phyloP scores from a whole-genome alignment of 37 sponge, comb jelly and placozoan genomes.

The Corticium candelabrum region DNA sequence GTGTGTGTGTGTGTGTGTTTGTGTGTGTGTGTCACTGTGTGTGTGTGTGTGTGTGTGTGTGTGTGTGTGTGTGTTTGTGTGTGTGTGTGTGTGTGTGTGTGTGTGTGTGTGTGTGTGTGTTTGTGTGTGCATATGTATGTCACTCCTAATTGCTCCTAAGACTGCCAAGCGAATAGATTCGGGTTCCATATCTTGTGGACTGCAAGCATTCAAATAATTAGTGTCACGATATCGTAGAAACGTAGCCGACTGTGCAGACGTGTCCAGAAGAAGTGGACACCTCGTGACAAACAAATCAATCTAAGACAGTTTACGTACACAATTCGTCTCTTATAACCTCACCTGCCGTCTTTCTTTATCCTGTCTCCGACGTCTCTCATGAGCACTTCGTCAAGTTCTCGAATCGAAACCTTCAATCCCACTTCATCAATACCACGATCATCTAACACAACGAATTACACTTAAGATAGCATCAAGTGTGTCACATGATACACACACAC shows the following conservation, averaged over 20 bases:
- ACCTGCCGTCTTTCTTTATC: constrained; percentile 54
- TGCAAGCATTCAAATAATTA: constrained; percentile 68
- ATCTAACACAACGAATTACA: background rate
- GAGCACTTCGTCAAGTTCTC: constrained; percentile 89
- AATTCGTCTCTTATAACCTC: too few relatives aligned
- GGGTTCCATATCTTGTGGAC: constrained; percentile 63
- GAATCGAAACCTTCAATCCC: constrained; percentile 59
- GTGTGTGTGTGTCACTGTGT: too few relatives aligned
- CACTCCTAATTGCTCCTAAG: constrained; percentile 74
- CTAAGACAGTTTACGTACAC: too few relatives aligned
- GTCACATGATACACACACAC: too few relatives aligned
- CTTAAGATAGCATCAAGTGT: too few relatives aligned
- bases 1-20: too few relatives aligned
- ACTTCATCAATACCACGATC: too few relatives aligned
- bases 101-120: too few relatives aligned
- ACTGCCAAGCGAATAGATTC: constrained; percentile 60
- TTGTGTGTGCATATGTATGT: background rate
- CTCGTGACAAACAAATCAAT: too few relatives aligned
- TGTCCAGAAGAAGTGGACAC: constrained; percentile 90
- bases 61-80: too few relatives aligned
- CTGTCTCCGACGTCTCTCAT: constrained; percentile 84
- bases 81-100: too few relatives aligned
- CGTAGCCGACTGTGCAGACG: constrained; percentile 45
- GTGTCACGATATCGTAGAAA: constrained; percentile 87
- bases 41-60: too few relatives aligned